Conservation (phyloP, 2,888 invertebrate species). For the Heteromyza rotundicornis region DNA sequence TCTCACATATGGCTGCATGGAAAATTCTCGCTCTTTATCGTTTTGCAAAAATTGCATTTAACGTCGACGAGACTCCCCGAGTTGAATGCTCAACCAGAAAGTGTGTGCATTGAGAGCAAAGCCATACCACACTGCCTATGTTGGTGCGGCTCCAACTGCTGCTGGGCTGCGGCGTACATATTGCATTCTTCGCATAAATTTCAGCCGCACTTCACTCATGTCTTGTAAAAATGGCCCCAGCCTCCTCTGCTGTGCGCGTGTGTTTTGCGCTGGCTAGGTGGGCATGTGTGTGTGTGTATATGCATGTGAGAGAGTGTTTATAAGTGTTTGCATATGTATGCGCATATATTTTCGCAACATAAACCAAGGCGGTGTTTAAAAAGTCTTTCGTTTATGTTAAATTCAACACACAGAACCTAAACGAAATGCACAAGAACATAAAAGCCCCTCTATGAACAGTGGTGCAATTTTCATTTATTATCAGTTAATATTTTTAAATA, state of each 20-base stretch:
- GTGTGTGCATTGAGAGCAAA: constrained; percentile 9
- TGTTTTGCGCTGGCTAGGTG: constrained; percentile 7
- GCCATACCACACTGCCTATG: constrained; percentile 12
- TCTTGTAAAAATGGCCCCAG: constrained; percentile 27
- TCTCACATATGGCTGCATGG: not conserved
- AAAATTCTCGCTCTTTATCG: not conserved
- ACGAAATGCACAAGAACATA: constrained; percentile 17
- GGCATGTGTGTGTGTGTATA: not conserved
- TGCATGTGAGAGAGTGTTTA: not conserved
- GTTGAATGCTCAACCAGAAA: no score
- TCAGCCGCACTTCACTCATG: constrained; percentile 50
- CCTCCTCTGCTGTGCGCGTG: constrained; percentile 6
- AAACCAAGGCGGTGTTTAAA: constrained; percentile 33
- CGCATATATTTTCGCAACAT: constrained; percentile 35
- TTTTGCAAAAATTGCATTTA: not conserved
- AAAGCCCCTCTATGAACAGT: constrained; percentile 1
- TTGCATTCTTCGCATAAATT: constrained; percentile 55
- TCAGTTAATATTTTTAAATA: no score
- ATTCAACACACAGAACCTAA: constrained; percentile 32
- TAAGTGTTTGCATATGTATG: constrained; percentile 15
- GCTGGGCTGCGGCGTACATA: constrained; percentile 39
- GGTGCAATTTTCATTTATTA: no score
- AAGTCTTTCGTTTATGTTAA: constrained; percentile 35
- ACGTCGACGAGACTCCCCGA: no score
- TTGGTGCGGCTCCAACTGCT: constrained; percentile 17